Evolutionary conservation across 2,797 vertebrate species (phyloP).

Genomic region (Halcyon badia): DNA sequence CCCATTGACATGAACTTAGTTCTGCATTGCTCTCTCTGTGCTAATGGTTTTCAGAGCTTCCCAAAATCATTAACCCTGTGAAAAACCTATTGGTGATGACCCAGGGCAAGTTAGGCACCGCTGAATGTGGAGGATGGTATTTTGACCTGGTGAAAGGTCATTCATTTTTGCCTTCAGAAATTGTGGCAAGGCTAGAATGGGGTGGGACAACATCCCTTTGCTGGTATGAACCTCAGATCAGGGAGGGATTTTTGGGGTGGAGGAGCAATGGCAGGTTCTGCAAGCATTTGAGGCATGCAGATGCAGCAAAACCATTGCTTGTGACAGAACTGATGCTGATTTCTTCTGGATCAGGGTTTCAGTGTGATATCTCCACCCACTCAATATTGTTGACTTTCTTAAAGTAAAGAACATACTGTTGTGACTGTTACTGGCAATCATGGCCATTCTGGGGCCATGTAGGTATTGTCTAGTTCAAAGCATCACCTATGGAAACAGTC

Average conservation of each 20-base stretch:
- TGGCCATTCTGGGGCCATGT: not conserved
- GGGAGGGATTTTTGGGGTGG: not conserved
- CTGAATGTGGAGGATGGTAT: not conserved
- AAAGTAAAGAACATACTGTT: not conserved
- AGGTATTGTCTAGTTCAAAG: not conserved
- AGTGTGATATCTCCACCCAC: not conserved
- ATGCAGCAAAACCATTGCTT: not conserved
- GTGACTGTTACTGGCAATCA: not conserved
- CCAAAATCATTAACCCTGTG: conserved; percentile 29
- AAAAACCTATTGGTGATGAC: not conserved
- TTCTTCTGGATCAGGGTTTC: not conserved
- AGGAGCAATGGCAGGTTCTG: not conserved
- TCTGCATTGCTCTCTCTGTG: not conserved
- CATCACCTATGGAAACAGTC: not conserved
- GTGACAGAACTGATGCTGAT: not conserved
- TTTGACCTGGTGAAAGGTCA: not conserved
- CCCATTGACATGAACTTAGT: not conserved
- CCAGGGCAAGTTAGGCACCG: not conserved
- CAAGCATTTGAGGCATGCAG: not conserved
- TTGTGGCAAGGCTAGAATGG: not conserved
- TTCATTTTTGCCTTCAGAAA: not conserved
- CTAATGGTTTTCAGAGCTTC: conserved; percentile 4
- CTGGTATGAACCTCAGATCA: not conserved
- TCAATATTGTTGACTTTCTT: not conserved
- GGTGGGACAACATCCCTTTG: not conserved